phyloP scores from a whole-genome alignment of 2,888 invertebrate genomes.

The Amblyjoppa fuscipennis region DNA sequence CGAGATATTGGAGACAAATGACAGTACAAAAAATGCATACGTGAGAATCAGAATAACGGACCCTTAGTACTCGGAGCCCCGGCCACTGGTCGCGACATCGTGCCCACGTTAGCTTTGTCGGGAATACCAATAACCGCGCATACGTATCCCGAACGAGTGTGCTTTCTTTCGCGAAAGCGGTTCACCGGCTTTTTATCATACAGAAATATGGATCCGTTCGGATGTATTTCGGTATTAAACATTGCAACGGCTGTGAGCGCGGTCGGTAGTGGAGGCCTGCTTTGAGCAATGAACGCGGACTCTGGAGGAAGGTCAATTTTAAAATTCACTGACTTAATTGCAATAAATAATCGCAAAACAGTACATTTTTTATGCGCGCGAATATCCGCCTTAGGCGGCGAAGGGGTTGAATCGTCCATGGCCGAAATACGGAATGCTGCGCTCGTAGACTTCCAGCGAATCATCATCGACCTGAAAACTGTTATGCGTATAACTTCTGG shows the following conservation, averaged over 20 bases:
- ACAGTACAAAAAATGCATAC: conserved; percentile 83
- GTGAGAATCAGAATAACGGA: conserved; percentile 76
- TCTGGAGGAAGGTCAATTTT: not conserved
- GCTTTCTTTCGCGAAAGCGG: conserved; percentile 30
- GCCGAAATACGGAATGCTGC: no score
- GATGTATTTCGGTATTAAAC: not conserved
- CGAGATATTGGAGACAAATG: conserved; percentile 85
- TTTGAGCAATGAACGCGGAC: not conserved
- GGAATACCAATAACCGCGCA: conserved; percentile 69
- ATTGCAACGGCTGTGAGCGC: not conserved
- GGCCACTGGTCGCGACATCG: conserved; percentile 40
- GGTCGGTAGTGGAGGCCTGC: not conserved
- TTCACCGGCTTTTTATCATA: not conserved
- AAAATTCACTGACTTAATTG: not conserved
- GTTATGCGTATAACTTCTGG: no score
- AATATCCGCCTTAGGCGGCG: no score
- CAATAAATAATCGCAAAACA: no score
- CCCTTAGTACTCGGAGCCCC: conserved; percentile 53
- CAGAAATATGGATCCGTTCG: not conserved
- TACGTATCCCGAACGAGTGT: conserved; percentile 25
- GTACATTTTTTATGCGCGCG: no score
- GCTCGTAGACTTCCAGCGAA: no score
- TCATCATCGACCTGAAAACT: no score
- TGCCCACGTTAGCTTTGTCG: conserved; percentile 64
- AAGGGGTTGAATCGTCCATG: no score